Percentiles rank a stretch among this genome's conserved stretches.
Conservation (phyloP, 2,113 vertebrate genomes). For the Sarotherodon lohbergeri region DNA sequence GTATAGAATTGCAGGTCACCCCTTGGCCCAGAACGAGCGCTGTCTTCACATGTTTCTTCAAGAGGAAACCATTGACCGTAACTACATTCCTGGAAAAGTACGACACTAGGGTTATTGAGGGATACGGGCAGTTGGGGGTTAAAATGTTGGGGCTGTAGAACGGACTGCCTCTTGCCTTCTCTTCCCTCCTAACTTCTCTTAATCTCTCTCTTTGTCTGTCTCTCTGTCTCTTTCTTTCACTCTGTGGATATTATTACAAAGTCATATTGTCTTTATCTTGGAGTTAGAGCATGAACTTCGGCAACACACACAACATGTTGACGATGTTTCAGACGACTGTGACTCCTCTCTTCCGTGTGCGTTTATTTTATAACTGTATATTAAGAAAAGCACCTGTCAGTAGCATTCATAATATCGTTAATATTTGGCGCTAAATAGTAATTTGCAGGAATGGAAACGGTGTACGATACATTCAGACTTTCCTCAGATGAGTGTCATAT, state of each 20-base stretch:
- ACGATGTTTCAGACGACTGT: not conserved
- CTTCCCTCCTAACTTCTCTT: constrained; percentile 57
- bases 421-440: constrained; percentile 2
- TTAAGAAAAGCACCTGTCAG: not conserved
- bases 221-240: constrained; percentile 11
- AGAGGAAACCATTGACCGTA: constrained; percentile 95
- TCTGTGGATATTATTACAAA: constrained; percentile 42
- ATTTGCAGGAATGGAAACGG: not conserved
- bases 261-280: not conserved
- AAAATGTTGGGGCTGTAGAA: constrained; percentile 10
- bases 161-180: constrained; percentile 66
- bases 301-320: not conserved
- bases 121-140: constrained; percentile 29
- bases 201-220: not conserved
- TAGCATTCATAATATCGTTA: constrained; percentile 3
- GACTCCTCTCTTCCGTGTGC: not conserved
- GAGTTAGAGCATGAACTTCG: not conserved
- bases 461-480: not conserved
- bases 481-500: constrained; percentile 3
- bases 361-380: constrained; percentile 39
- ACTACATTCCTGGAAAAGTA: constrained; percentile 99
- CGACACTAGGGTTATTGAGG: constrained; percentile 81
- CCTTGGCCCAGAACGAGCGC: constrained; percentile 97
- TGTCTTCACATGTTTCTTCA: constrained; percentile 99
- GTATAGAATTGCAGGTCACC: constrained; percentile 93